Evolutionary conservation across 2,888 invertebrate species (phyloP).

Genomic region (Ormyrus rosae): DNA sequence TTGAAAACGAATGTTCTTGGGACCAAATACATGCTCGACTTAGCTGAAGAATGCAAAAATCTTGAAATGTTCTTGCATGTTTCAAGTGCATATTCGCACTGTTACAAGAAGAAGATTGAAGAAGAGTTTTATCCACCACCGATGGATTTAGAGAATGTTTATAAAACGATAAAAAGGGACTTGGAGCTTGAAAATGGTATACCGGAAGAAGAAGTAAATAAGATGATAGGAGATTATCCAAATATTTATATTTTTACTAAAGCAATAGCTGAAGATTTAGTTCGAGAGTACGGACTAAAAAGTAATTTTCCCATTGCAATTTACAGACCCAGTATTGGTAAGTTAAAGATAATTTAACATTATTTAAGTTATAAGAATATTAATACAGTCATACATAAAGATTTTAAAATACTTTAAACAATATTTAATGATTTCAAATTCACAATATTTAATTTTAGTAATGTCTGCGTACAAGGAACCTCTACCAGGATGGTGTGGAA

Average conservation of each 20-base stretch:
- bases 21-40: constrained; percentile 62
- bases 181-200: constrained; percentile 57
- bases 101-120: constrained; percentile 61
- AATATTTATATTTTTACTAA: constrained; percentile 64
- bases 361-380: background rate
- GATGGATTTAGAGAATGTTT: constrained; percentile 61
- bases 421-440: background rate
- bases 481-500: constrained; percentile 60
- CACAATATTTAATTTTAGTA: constrained; percentile 16
- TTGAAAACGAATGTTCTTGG: constrained; percentile 63
- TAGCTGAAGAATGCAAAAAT: constrained; percentile 61
- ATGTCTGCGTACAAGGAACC: constrained; percentile 62
- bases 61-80: constrained; percentile 62
- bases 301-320: constrained; percentile 59
- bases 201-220: constrained; percentile 52
- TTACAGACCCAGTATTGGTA: constrained; percentile 65
- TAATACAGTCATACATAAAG: background rate
- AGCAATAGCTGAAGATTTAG: constrained; percentile 63
- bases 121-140: constrained; percentile 63
- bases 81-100: constrained; percentile 65
- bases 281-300: constrained; percentile 59
- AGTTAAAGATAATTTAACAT: background rate
- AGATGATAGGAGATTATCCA: constrained; percentile 59
- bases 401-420: background rate
- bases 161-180: constrained; percentile 61